A percentile compares a stretch with the other conserved stretches of the same genome.
phyloP scores from a whole-genome alignment of 2,888 invertebrate genomes.

The Clunio marinus region DNA sequence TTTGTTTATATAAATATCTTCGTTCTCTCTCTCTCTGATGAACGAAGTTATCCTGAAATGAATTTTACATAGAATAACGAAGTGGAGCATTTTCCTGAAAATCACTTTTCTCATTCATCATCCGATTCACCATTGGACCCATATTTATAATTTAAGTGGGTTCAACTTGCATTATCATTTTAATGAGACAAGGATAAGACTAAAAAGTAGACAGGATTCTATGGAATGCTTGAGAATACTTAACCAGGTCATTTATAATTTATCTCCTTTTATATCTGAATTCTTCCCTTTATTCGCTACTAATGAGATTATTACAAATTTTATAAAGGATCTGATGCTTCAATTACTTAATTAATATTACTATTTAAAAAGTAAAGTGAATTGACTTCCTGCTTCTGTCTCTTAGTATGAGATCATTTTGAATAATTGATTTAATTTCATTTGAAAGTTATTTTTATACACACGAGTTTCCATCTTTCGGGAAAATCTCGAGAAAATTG shows the following conservation, averaged over 20 bases:
- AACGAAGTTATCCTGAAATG: background rate
- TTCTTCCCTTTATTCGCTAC: too few species aligned
- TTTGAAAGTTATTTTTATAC: too few species aligned
- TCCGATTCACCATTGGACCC: background rate
- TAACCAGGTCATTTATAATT: slow-evolving; percentile 19
- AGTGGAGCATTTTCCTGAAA: background rate
- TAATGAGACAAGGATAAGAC: slow-evolving; percentile 21
- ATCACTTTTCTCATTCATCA: background rate
- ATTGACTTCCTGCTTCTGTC: too few species aligned
- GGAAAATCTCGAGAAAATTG: too few species aligned
- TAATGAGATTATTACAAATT: too few species aligned
- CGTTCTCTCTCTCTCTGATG: background rate
- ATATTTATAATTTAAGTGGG: slow-evolving; percentile 9
- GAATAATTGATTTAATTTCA: too few species aligned
- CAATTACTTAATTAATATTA: too few species aligned
- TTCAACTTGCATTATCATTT: slow-evolving; percentile 30
- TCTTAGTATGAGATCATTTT: too few species aligned
- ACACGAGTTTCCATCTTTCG: too few species aligned
- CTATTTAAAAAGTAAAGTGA: too few species aligned
- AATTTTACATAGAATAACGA: background rate
- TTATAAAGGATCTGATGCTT: too few species aligned
- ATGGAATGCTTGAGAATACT: slow-evolving; percentile 14
- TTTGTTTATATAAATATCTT: background rate
- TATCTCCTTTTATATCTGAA: too few species aligned
- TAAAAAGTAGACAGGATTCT: background rate